A percentile compares a stretch with the other conserved stretches of the same genome.
Evolutionary conservation across 92 coral and sea anemone genomes (phyloP).

Genomic region (Meandrina meandrites): DNA sequence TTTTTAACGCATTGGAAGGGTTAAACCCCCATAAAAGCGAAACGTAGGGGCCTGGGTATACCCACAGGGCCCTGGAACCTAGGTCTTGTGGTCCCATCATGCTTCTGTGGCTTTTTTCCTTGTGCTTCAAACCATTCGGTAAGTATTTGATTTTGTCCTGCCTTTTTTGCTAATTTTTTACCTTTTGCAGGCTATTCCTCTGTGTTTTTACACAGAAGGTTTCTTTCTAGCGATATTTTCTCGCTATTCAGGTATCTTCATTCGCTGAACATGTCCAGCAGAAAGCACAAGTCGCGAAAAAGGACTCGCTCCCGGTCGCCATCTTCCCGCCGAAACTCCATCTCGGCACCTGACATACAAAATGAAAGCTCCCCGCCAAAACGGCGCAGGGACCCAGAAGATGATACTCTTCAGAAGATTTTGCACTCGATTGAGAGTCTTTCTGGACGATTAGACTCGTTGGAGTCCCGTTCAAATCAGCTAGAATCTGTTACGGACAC

Average conservation of each 20-base stretch:
- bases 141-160: too few species aligned
- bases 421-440: too few species aligned
- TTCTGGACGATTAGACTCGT: too few species aligned
- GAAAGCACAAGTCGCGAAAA: constrained; percentile 3
- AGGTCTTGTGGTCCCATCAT: background rate
- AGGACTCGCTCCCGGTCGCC: constrained; percentile 22
- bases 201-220: too few species aligned
- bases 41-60: background rate
- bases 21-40: too few species aligned
- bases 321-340: background rate
- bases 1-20: background rate
- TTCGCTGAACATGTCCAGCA: background rate
- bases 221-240: background rate
- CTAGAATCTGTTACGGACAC: too few species aligned
- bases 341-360: background rate
- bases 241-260: too few species aligned
- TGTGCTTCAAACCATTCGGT: too few species aligned
- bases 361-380: background rate
- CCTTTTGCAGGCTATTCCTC: too few species aligned
- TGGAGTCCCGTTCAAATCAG: too few species aligned
- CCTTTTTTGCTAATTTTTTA: too few species aligned
- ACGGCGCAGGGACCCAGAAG: background rate
- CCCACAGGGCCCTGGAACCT: background rate
- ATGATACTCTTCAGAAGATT: too few species aligned
- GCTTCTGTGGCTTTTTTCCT: background rate